Conservation (phyloP, 2,888 invertebrate genomes). For the Leptinotarsa tumamoca region DNA sequence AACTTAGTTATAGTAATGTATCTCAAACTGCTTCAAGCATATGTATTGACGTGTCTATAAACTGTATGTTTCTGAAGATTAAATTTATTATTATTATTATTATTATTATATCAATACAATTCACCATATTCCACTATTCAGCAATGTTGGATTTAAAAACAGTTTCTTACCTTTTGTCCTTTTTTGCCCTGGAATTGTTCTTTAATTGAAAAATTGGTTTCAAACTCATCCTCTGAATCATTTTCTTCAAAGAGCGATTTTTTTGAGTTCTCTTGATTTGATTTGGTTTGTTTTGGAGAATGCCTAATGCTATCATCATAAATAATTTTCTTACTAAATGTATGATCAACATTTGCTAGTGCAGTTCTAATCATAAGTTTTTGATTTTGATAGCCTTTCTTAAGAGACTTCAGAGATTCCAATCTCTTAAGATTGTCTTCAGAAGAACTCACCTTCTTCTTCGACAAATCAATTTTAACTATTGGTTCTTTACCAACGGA, state of each 20-base stretch:
- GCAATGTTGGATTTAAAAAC: conserved; percentile 3
- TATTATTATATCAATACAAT: too few relatives aligned
- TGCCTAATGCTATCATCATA: conserved; percentile 71
- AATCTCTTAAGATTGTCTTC: conserved; percentile 76
- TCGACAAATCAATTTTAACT: conserved; percentile 46
- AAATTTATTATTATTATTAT: too few relatives aligned
- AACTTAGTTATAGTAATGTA: too few relatives aligned
- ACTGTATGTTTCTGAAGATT: too few relatives aligned
- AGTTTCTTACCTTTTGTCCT: conserved; percentile 71
- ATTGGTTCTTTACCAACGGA: conserved; percentile 56
- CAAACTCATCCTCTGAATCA: conserved; percentile 56
- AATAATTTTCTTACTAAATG: conserved; percentile 72
- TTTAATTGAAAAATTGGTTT: conserved; percentile 73
- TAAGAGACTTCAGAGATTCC: conserved; percentile 75
- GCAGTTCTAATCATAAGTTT: conserved; percentile 76
- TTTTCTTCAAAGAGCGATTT: conserved; percentile 63
- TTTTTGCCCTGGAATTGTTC: conserved; percentile 76
- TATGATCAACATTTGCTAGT: conserved; percentile 70
- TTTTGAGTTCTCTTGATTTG: conserved; percentile 36
- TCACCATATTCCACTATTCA: background rate
- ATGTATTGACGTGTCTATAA: too few relatives aligned
- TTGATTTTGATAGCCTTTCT: conserved; percentile 74
- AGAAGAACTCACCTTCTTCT: conserved; percentile 42
- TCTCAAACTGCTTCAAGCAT: too few relatives aligned
- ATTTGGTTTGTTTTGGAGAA: conserved; percentile 47